Evolutionary conservation across 1,140 invertebrate genomes (phyloP).

Genomic region (Trichonephila inaurata): DNA sequence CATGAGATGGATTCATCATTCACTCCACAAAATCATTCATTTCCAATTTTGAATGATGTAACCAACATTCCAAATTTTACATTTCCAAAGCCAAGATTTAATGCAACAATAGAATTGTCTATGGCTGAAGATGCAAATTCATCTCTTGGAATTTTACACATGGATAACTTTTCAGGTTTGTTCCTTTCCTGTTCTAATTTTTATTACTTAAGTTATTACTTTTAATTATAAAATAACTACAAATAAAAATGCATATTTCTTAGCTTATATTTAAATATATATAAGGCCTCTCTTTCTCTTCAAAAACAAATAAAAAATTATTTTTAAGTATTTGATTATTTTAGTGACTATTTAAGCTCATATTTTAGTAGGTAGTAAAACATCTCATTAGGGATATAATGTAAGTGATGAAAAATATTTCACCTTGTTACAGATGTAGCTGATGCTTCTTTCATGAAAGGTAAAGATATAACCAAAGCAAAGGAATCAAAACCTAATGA

Average conservation of each 20-base stretch:
- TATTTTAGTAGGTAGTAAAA: too few species aligned
- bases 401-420: background rate
- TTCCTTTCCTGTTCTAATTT: background rate
- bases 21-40: background rate
- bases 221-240: too few species aligned
- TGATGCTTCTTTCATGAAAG: background rate
- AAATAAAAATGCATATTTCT: too few species aligned
- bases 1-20: background rate
- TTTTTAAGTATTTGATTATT: too few species aligned
- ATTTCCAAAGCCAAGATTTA: background rate
- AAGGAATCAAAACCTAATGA: background rate
- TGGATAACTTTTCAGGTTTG: conserved; percentile 58
- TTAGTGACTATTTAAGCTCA: too few species aligned
- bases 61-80: conserved; percentile 18
- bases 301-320: too few species aligned
- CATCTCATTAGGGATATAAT: too few species aligned
- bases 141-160: conserved; percentile 38
- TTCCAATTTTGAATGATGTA: conserved; percentile 36
- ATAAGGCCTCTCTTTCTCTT: too few species aligned
- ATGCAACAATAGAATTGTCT: background rate
- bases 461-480: background rate
- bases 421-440: background rate
- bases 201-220: background rate
- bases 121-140: conserved; percentile 40
- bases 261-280: too few species aligned